Conservation (phyloP, 2,888 invertebrate species). For the Pyrocoelia pectoralis region DNA sequence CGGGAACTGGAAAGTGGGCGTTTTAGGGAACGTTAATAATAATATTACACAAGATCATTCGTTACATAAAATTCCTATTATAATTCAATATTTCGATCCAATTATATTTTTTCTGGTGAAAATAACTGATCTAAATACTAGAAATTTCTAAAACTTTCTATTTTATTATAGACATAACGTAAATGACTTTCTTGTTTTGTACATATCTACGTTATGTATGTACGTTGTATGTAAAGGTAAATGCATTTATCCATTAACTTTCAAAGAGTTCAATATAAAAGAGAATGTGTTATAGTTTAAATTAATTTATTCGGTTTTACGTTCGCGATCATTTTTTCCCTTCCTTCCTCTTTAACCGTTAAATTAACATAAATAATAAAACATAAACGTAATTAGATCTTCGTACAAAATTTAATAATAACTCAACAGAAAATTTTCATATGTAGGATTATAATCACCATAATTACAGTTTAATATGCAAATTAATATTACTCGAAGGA, state of each 20-base stretch:
- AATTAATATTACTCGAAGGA: conserved; percentile 26
- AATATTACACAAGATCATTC: not conserved
- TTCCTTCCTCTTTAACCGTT: not conserved
- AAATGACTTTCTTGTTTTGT: conserved; percentile 6
- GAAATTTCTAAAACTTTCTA: conserved; percentile 11
- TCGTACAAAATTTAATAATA: conserved; percentile 6
- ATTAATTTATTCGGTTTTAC: not conserved
- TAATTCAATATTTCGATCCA: conserved; percentile 6
- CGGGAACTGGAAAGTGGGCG: not conserved
- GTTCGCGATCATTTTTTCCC: not conserved
- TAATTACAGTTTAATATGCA: conserved; percentile 28
- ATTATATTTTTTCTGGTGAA: conserved; percentile 7
- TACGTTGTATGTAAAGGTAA: not conserved
- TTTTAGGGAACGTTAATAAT: not conserved
- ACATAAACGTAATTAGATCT: conserved; percentile 3
- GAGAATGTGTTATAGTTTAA: conserved; percentile 6
- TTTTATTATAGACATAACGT: conserved; percentile 8
- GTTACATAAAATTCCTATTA: conserved; percentile 1
- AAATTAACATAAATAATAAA: not conserved
- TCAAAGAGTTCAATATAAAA: conserved; percentile 4
- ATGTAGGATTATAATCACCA: conserved; percentile 15
- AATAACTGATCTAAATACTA: conserved; percentile 7
- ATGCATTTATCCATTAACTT: too few relatives aligned
- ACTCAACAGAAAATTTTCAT: conserved; percentile 14
- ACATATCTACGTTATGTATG: not conserved